Base-by-base conservation (phyloP, 2,113 vertebrate species). In the Anarhynchus alexandrinus region DNA sequence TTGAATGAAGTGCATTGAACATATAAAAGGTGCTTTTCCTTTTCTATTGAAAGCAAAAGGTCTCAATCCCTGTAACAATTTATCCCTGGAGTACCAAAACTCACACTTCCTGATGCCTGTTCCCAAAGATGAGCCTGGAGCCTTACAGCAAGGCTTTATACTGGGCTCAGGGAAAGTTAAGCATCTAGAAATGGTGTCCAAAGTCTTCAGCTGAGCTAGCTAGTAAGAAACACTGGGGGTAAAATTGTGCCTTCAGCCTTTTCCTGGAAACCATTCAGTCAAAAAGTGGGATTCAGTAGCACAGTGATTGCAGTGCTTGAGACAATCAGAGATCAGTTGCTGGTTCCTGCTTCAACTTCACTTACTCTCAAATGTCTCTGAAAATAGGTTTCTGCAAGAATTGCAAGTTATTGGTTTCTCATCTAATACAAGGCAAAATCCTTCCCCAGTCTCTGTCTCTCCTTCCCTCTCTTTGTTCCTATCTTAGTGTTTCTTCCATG, bases 101-200 rank as follows among this genome's bases (percentile, higher is more conserved):
- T 10, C 11, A 8, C 2, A 1, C 1, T 79, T 72, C 47, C 29
- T 23, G 9, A 18, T 43, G 8, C 15, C 20, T 79, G 11, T 38
- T 15, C 26, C 47, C 11, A 25, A 9, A 73, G 21, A 34, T 0
- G 1, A 73, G 22, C 36, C 32, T 58, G 30, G 22, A 95, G 26
- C 23, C 30, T 65, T 78, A 57, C 21, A 79, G 15, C 10, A 42
- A 54, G 16, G 5, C 13, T 55, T 70, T 66, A 9, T 15, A 10
- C 6, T 16, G 29, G 6, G 15, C 10, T 59, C 23, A 17, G n/a
- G 12, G 21, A 47, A 85, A 85, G 47, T 42, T 51, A 55, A 58
- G 11, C 30, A 64, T 1, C 0, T 21, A 36, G 38, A 67, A 65
- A 79, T 3, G 1, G 9, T 25, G 18, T 52, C 15, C 13, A 20